Conservation (phyloP, 2,888 invertebrate species). For the Aplocera efformata region DNA sequence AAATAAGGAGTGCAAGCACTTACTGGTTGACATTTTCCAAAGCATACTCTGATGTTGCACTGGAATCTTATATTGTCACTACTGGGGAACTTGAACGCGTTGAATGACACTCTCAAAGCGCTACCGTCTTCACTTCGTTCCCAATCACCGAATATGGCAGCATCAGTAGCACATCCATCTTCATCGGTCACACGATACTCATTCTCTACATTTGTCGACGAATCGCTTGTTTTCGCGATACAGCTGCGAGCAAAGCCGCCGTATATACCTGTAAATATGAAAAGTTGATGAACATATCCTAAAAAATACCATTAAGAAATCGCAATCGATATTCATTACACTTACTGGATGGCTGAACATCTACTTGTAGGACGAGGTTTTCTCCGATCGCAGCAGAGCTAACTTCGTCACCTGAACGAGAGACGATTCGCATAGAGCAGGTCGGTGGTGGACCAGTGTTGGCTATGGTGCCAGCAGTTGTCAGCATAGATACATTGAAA, state of each 20-base stretch:
- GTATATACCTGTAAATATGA: slow-evolving; percentile 87
- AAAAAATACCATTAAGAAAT: too few relatives aligned
- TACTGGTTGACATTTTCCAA: slow-evolving; percentile 96
- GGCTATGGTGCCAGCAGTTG: slow-evolving; percentile 96
- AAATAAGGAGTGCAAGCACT: too few relatives aligned
- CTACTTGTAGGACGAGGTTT: slow-evolving; percentile 91
- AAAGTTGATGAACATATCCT: neutral
- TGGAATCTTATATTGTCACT: slow-evolving; percentile 97
- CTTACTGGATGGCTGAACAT: slow-evolving; percentile 87
- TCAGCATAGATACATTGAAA: slow-evolving; percentile 97
- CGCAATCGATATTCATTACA: neutral
- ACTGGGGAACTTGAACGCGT: slow-evolving; percentile 97
- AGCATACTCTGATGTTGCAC: slow-evolving; percentile 96
- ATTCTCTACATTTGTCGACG: slow-evolving; percentile 87
- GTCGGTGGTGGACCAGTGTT: slow-evolving; percentile 97
- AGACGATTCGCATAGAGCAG: slow-evolving; percentile 95
- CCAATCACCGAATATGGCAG: slow-evolving; percentile 96
- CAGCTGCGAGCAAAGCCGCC: slow-evolving; percentile 96
- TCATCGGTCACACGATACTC: slow-evolving; percentile 96
- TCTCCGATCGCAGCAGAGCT: slow-evolving; percentile 96
- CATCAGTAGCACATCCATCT: slow-evolving; percentile 95
- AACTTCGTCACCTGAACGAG: slow-evolving; percentile 91
- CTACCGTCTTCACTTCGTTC: slow-evolving; percentile 92
- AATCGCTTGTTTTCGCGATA: slow-evolving; percentile 95
- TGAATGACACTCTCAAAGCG: slow-evolving; percentile 92